phyloP scores from a whole-genome alignment of 2,797 vertebrate species.

The Staurois parvus region DNA sequence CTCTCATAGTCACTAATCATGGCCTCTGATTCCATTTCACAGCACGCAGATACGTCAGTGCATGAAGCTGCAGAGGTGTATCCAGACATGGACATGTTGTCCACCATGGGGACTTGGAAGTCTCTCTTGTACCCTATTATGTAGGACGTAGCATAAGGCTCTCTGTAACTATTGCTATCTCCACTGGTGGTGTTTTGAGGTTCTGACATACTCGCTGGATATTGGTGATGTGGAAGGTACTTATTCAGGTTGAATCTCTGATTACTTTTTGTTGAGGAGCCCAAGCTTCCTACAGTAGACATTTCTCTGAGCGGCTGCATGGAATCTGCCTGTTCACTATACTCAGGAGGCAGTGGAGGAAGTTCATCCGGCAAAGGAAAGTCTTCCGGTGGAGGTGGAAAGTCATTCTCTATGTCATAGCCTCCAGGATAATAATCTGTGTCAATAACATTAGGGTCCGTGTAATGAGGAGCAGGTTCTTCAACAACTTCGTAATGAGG shows the following conservation, averaged over 20 bases:
- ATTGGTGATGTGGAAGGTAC: conserved; percentile 87
- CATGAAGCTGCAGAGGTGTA: conserved; percentile 94
- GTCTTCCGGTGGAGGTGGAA: conserved; percentile 94
- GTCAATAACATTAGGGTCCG: conserved; percentile 90
- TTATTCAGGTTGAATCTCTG: conserved; percentile 92
- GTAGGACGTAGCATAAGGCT: conserved; percentile 76
- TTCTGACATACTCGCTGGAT: conserved; percentile 84
- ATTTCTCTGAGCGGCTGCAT: conserved; percentile 82
- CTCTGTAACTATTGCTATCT: conserved; percentile 76
- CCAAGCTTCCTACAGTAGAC: conserved; percentile 74
- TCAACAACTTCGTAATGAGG: conserved; percentile 95
- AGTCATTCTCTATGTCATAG: conserved; percentile 97
- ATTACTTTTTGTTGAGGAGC: conserved; percentile 80
- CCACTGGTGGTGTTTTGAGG: conserved; percentile 75
- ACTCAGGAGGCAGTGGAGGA: conserved; percentile 87
- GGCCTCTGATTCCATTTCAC: conserved; percentile 90
- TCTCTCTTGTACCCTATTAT: conserved; percentile 80
- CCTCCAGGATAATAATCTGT: conserved; percentile 98
- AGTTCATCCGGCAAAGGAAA: conserved; percentile 90
- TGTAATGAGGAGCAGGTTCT: conserved; percentile 87
- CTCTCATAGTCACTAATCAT: conserved; percentile 98
- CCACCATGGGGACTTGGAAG: conserved; percentile 85
- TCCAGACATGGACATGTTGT: conserved; percentile 92
- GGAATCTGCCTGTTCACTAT: conserved; percentile 87
- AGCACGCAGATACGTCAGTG: conserved; percentile 97